phyloP scores from a whole-genome alignment of 2,113 vertebrate species.

The Nannospalax galili region DNA sequence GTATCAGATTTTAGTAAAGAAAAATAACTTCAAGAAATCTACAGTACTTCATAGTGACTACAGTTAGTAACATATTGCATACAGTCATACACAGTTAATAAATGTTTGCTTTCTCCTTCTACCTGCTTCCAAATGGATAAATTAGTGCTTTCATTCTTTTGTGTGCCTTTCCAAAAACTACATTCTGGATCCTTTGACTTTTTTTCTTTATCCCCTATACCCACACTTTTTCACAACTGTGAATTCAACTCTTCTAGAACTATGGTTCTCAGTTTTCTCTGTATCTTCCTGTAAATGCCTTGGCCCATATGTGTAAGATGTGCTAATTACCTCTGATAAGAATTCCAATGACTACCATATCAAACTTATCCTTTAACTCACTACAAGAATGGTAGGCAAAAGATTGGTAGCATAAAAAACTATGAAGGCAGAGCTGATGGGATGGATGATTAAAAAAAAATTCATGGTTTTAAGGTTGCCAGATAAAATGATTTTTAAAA shows the following conservation, averaged over 20 bases:
- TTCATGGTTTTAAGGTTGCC: slow-evolving; percentile 30
- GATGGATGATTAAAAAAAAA: background rate
- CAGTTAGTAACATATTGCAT: background rate
- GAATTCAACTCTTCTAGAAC: background rate
- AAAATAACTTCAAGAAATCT: background rate
- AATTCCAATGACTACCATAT: slow-evolving; percentile 7
- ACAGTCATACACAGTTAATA: background rate
- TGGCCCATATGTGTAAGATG: background rate
- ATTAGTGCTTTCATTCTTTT: background rate
- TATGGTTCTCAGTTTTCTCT: background rate
- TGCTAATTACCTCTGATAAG: slow-evolving; percentile 24
- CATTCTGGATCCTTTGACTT: background rate
- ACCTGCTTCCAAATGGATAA: background rate
- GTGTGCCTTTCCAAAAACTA: background rate
- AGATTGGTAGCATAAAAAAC: slow-evolving; percentile 18
- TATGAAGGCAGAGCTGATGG: background rate
- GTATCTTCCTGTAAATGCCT: background rate
- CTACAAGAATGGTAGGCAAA: slow-evolving; percentile 60
- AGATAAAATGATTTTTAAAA: slow-evolving; percentile 34
- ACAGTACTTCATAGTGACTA: background rate
- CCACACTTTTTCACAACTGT: background rate
- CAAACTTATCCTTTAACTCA: background rate
- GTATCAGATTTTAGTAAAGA: background rate
- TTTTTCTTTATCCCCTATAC: slow-evolving; percentile 14
- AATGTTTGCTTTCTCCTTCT: background rate